A percentile compares a stretch with the other conserved stretches of the same genome.
These are phyloP conservation scores for Alethe castanea DNA, from an alignment of 2,113 vertebrate genomes.

Conservation along the genomic window DNA sequence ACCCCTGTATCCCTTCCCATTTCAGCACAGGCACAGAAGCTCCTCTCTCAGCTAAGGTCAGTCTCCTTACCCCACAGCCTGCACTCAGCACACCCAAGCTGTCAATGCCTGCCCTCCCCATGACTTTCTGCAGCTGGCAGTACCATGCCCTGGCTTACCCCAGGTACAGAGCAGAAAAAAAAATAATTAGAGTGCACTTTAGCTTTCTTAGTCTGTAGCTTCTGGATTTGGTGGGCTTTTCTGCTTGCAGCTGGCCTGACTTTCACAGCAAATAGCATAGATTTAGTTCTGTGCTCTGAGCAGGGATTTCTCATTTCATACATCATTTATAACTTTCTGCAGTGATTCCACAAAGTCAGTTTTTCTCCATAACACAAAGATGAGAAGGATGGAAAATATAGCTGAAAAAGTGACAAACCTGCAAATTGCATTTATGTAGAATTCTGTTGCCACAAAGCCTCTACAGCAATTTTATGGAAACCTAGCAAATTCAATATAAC, in stretches of 20 bases:
- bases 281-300: slow-evolving; percentile 52
- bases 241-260: slow-evolving; percentile 30
- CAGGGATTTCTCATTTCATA: slow-evolving; percentile 68
- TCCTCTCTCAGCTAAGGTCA: neutral
- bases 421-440: slow-evolving; percentile 63
- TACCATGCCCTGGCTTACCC: neutral
- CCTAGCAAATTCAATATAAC: slow-evolving; percentile 48
- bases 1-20: neutral
- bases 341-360: slow-evolving; percentile 58
- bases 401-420: slow-evolving; percentile 61
- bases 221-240: slow-evolving; percentile 39
- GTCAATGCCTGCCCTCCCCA: neutral
- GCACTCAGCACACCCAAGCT: neutral
- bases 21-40: neutral
- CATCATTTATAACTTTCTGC: slow-evolving; percentile 70
- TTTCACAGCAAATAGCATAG: slow-evolving; percentile 54
- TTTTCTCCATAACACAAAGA: slow-evolving; percentile 55
- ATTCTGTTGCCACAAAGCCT: slow-evolving; percentile 39
- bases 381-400: slow-evolving; percentile 63
- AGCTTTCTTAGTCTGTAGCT: slow-evolving; percentile 21
- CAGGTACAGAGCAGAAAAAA: neutral
- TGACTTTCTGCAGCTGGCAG: neutral
- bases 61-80: neutral
- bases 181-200: neutral
- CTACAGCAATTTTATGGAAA: slow-evolving; percentile 50